Conservation (phyloP, 2,113 vertebrate genomes). For the Sporophila hypoxantha region DNA sequence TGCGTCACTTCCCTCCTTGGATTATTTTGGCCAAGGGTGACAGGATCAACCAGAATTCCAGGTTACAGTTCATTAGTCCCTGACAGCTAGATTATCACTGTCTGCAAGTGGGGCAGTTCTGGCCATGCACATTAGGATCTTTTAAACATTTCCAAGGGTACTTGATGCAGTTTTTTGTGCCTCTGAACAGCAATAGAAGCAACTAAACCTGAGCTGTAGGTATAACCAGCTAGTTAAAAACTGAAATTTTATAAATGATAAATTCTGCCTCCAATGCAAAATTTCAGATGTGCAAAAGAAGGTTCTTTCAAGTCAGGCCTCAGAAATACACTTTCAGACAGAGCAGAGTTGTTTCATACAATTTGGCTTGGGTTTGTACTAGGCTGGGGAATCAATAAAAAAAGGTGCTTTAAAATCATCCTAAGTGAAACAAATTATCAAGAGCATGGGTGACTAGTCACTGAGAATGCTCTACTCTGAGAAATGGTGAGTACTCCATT, state of each 20-base stretch:
- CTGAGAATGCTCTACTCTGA: not conserved
- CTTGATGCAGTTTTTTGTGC: not conserved
- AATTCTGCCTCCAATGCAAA: not conserved
- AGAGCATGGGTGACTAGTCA: not conserved
- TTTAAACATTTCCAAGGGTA: constrained; percentile 14
- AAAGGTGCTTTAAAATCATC: not conserved
- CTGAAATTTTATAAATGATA: not conserved
- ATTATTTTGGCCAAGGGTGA: constrained; percentile 50
- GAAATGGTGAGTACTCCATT: not conserved
- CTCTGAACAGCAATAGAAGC: not conserved
- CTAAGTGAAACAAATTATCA: not conserved
- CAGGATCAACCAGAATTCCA: constrained; percentile 36
- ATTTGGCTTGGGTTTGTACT: not conserved
- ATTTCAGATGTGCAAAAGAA: not conserved
- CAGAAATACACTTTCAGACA: not conserved
- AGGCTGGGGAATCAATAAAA: no score
- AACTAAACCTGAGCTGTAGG: not conserved
- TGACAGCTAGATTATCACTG: constrained; percentile 17
- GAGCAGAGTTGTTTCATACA: not conserved
- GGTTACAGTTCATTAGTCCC: constrained; percentile 53
- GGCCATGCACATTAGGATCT: not conserved
- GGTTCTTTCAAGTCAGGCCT: not conserved
- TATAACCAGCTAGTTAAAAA: not conserved
- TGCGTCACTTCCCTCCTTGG: constrained; percentile 54
- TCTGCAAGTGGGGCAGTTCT: not conserved